Base-by-base conservation (phyloP, 2,888 invertebrate genomes). In the Trissoscelio sp. region DNA sequence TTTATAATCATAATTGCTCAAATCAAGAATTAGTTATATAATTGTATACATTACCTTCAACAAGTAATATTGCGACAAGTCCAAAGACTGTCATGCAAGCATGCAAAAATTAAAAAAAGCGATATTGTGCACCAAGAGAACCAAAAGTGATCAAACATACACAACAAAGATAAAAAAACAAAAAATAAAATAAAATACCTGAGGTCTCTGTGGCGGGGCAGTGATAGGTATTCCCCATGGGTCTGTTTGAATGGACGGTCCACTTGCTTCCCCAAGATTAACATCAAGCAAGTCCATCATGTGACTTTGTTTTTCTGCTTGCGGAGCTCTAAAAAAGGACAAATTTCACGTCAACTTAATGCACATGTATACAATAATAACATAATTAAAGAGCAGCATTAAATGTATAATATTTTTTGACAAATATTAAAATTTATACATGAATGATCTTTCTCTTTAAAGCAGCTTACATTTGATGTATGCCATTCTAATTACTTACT, bases 271-370 rank as follows among this genome's bases (percentile, higher is more conserved):
- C 4, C 95, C 94, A 87, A 97, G 93, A 91, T 94, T 95, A 82
- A 97, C 96, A 90, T 97, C 97, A 87, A 97, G 92, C 88, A 97
- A 92, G 92, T 97, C 97, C 79, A 97, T 93, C 92, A 97, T 93
- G 91, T 96, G 96, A 85, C 96, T 96, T 89, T 93, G 94, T 83
- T 92, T 93, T 77, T 89, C 91, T 28, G 87, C 82, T 77, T 88
- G 88, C 18, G 90, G 90, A 20, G 88, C 86, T 88, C 92, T 92
- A 37, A 31, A 75, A 18, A 24, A 1, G n/a, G n/a, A n/a, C n/a
- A n/a, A n/a, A n/a, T n/a, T 31, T 31, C 9, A 31, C 31, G 1
- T 31, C 9, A 31, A 31, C 6, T 28, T 28, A 5, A 28, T 6
- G 3, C 6, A 28, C 3, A 5, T 28, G 6, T 5, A 28, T 5